Evolutionary conservation across 2,888 invertebrate species (phyloP).

Genomic region (Aelia acuminata): DNA sequence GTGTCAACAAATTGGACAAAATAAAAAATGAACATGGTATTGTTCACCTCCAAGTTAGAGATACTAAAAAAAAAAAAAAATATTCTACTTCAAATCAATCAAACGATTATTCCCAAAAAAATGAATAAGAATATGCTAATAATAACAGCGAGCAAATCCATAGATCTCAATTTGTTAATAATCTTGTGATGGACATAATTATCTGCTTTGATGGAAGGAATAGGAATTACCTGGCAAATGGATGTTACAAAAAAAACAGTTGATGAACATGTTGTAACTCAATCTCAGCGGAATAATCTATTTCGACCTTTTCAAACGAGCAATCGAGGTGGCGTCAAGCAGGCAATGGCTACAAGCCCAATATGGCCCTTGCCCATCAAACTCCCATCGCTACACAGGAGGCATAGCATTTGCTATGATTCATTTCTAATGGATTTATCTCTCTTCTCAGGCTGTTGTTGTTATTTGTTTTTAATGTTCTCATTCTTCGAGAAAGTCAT

Average conservation of each 20-base stretch:
- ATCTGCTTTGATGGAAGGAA: background rate
- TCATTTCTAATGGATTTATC: conserved; percentile 28
- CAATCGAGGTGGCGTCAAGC: background rate
- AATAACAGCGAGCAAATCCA: background rate
- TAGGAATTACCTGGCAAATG: background rate
- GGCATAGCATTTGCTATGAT: background rate
- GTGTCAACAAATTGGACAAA: too few species aligned
- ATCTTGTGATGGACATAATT: background rate
- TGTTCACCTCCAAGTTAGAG: too few species aligned
- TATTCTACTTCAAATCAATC: background rate
- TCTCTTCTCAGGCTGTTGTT: background rate
- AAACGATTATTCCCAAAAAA: background rate
- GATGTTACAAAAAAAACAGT: conserved; percentile 2
- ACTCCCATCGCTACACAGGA: background rate
- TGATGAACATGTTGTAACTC: conserved; percentile 33
- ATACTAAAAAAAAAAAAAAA: too few species aligned
- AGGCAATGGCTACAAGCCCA: background rate
- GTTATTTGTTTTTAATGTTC: background rate
- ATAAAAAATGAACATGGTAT: too few species aligned
- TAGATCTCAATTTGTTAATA: background rate
- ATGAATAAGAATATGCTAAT: background rate
- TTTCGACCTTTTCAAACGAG: conserved; percentile 24
- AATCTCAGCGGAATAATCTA: background rate
- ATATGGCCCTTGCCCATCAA: background rate
- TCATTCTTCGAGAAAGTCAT: background rate